Evolutionary conservation across 2,797 vertebrate genomes (phyloP).

Genomic region (Hoplostethus atlanticus): DNA sequence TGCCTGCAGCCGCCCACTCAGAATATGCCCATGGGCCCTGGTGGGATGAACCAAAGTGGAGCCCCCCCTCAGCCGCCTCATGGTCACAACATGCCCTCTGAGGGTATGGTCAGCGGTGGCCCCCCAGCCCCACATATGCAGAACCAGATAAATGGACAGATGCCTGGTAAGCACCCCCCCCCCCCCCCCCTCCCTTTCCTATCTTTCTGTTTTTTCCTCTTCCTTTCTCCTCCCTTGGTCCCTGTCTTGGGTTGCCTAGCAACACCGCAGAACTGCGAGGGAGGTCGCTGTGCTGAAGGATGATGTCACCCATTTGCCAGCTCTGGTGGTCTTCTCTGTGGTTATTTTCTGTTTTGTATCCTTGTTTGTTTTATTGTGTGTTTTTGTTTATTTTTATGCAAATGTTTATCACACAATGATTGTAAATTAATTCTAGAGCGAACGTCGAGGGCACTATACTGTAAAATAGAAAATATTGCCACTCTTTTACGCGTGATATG

Average conservation of each 20-base stretch:
- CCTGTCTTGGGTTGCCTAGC: conserved; percentile 92
- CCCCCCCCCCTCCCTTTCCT: conserved; percentile 29
- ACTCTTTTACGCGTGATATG: not conserved
- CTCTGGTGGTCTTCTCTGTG: conserved; percentile 64
- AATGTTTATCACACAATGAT: not conserved
- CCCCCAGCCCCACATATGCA: conserved; percentile 98
- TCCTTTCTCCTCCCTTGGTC: conserved; percentile 61
- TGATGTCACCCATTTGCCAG: conserved; percentile 87
- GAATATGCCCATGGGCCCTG: conserved; percentile 98
- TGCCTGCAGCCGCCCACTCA: conserved; percentile 94
- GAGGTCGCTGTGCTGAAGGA: conserved; percentile 89
- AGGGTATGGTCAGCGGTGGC: conserved; percentile 94
- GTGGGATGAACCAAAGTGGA: conserved; percentile 95
- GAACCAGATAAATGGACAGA: conserved; percentile 99
- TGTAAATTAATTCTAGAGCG: not conserved
- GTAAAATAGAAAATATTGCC: conserved; percentile 6
- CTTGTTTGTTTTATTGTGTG: conserved; percentile 10
- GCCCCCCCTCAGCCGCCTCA: conserved; percentile 93
- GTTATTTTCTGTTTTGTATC: conserved; percentile 23
- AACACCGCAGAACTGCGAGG: conserved; percentile 90
- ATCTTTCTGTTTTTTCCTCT: conserved; percentile 44
- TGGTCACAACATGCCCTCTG: conserved; percentile 95
- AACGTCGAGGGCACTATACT: not conserved
- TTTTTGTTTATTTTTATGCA: not conserved
- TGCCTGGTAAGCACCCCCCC: conserved; percentile 92